phyloP scores from a whole-genome alignment of 1,140 invertebrate species.

The Chelonus insularis region DNA sequence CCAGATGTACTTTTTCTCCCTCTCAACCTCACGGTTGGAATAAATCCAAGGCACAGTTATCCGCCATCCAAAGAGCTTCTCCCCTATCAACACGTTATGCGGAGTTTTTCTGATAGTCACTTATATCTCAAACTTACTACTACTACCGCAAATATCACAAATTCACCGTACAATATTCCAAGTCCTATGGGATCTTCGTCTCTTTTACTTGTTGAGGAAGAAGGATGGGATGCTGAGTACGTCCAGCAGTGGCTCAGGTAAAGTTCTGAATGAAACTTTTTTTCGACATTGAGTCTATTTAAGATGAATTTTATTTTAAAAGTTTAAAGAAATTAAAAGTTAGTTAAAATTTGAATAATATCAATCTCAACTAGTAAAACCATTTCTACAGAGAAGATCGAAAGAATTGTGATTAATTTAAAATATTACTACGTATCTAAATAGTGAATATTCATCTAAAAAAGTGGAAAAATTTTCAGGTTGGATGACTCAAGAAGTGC shows the following conservation, averaged over 20 bases:
- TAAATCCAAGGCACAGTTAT: conserved; percentile 71
- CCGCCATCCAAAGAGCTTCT: conserved; percentile 68
- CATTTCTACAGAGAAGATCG: too few relatives aligned
- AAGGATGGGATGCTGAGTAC: conserved; percentile 73
- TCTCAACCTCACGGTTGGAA: conserved; percentile 66
- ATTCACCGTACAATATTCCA: conserved; percentile 41
- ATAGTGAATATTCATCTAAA: too few relatives aligned
- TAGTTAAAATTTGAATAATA: too few relatives aligned
- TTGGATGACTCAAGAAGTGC: conserved; percentile 71
- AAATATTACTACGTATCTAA: too few relatives aligned
- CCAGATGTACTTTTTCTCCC: conserved; percentile 72
- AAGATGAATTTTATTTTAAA: too few relatives aligned
- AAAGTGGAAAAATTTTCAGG: too few relatives aligned
- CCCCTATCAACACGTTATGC: conserved; percentile 72
- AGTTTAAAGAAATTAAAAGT: too few relatives aligned
- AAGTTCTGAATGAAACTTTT: too few relatives aligned
- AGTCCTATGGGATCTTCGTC: conserved; percentile 46
- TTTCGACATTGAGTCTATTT: too few relatives aligned
- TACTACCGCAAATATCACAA: conserved; percentile 47
- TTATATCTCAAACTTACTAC: conserved; percentile 69
- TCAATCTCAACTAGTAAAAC: too few relatives aligned
- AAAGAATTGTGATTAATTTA: too few relatives aligned
- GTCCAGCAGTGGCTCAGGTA: conserved; percentile 72
- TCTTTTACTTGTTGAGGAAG: conserved; percentile 58
- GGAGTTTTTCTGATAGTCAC: conserved; percentile 74